These are phyloP conservation scores for Lamprotornis superbus DNA, from an alignment of 2,113 vertebrate genomes.

Conservation along the genomic window DNA sequence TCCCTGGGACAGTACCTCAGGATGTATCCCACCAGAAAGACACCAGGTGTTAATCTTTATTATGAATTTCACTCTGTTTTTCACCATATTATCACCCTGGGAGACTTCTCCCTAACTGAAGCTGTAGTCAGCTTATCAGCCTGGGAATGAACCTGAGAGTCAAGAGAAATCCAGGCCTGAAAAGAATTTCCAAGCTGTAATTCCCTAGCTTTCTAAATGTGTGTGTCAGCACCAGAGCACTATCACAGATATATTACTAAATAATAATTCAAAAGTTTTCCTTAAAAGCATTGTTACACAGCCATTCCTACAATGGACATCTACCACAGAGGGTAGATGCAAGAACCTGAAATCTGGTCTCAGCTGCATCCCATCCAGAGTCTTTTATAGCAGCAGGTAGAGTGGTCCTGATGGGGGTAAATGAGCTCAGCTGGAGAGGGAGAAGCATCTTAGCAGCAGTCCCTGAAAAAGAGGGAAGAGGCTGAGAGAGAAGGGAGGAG, in stretches of 20 bases:
- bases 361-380: not conserved
- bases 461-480: not conserved
- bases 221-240: too few relatives aligned
- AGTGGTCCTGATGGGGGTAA: not conserved
- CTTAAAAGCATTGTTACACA: not conserved
- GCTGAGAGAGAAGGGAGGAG: not conserved
- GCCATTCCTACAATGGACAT: not conserved
- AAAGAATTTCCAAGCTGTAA: too few relatives aligned
- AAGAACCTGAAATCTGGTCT: not conserved
- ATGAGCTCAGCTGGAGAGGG: not conserved
- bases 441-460: not conserved
- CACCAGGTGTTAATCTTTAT: too few relatives aligned
- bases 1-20: too few relatives aligned
- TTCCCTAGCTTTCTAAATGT: too few relatives aligned
- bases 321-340: fast-evolving
- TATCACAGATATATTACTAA: not conserved
- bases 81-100: too few relatives aligned
- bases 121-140: too few relatives aligned
- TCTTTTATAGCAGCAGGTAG: not conserved
- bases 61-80: too few relatives aligned
- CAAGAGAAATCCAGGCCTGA: too few relatives aligned
- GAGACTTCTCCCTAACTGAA: too few relatives aligned
- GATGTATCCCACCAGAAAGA: too few relatives aligned
- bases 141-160: too few relatives aligned
- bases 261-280: not conserved